Evolutionary conservation across 2,113 vertebrate species (phyloP).

Genomic region (Paramormyrops kingsleyae): DNA sequence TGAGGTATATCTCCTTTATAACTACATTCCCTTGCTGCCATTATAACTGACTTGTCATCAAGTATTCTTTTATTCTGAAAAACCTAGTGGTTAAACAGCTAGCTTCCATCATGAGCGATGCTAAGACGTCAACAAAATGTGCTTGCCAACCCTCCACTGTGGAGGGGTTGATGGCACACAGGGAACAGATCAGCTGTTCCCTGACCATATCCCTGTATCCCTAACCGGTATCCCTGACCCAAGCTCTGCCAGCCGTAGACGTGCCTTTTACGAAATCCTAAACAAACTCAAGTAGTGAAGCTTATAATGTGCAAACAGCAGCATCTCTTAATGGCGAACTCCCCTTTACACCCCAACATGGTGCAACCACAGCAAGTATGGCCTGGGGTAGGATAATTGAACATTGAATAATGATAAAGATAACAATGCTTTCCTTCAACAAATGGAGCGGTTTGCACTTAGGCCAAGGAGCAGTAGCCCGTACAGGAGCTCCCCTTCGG

Average conservation of each 20-base stretch:
- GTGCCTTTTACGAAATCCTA: neutral
- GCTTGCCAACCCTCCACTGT: neutral
- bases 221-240: neutral
- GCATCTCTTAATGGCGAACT: slow-evolving; percentile 70
- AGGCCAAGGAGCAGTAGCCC: slow-evolving; percentile 85
- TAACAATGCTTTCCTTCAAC: slow-evolving; percentile 18
- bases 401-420: neutral
- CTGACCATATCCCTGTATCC: too few relatives aligned
- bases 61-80: neutral
- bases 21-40: neutral
- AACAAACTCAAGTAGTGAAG: slow-evolving; percentile 30
- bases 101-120: neutral
- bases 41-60: neutral
- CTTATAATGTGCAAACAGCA: slow-evolving; percentile 86
- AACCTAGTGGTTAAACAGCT: neutral
- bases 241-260: neutral
- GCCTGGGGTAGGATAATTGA: neutral
- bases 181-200: neutral
- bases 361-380: slow-evolving; percentile 55
- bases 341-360: slow-evolving; percentile 36
- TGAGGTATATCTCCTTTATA: neutral
- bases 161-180: neutral
- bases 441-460: slow-evolving; percentile 42
- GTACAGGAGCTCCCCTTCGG: slow-evolving; percentile 61
- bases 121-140: neutral